These are phyloP conservation scores for Dreissena rostriformis DNA, from an alignment of 1,140 invertebrate genomes.

Conservation along the genomic window DNA sequence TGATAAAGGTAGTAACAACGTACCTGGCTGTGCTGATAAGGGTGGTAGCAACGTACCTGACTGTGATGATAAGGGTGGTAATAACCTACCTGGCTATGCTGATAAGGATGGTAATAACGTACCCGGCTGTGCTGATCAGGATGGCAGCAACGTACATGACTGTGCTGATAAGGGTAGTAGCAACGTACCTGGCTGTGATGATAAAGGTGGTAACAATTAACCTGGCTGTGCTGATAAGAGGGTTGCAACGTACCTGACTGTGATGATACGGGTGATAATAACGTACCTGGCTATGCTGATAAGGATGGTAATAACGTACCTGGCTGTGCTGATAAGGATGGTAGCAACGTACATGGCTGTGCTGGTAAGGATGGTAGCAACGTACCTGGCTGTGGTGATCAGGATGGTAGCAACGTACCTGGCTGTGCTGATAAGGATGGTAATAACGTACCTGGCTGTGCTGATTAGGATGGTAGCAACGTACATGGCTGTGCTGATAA, in stretches of 20 bases:
- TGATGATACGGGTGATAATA: too few relatives aligned
- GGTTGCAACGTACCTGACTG: constrained; percentile 65
- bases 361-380: constrained; percentile 15
- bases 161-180: constrained; percentile 13
- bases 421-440: constrained; percentile 78
- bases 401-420: constrained; percentile 61
- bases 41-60: constrained; percentile 73
- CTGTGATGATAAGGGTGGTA: too few relatives aligned
- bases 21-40: constrained; percentile 78
- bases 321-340: too few relatives aligned
- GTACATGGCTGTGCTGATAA: too few relatives aligned
- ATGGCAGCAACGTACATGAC: too few relatives aligned
- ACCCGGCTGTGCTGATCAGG: too few relatives aligned
- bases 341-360: too few relatives aligned
- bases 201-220: constrained; percentile 40
- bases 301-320: too few relatives aligned
- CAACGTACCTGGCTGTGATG: neutral
- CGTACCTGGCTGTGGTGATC: neutral
- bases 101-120: too few relatives aligned
- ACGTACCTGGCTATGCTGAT: too few relatives aligned
- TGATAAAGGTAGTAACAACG: neutral
- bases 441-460: constrained; percentile 71
- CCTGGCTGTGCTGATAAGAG: constrained; percentile 78
- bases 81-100: too few relatives aligned
- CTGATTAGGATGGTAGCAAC: too few relatives aligned